Base-by-base conservation (phyloP, 2,797 vertebrate genomes). In the Phataginus tricuspis region DNA sequence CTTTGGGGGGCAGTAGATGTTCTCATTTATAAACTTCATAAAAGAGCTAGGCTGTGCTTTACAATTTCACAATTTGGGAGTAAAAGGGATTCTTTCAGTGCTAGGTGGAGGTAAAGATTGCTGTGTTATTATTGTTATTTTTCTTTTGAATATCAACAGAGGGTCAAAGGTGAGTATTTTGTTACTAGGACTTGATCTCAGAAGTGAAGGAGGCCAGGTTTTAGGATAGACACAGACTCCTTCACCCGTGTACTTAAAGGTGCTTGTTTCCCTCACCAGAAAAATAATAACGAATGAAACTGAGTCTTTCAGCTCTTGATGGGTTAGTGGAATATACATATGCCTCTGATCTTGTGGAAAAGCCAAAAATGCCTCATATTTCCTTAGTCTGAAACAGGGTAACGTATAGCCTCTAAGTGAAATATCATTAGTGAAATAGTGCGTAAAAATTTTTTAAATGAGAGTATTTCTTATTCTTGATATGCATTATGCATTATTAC, bases 391-490 rank as follows among this genome's bases (percentile, higher is more conserved):
- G 16, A 91, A 78, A 14, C 21, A 55, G 8, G 68, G n/a, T 49
- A 79, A 74, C 59, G 86, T 29, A 13, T 83, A 74, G 34, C n/a
- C 25, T 91, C 25, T 31, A 59, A 86, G 59, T 29, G 80, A 21
- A 92, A 74, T 31, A 64, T 71, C 63, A 85, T 64, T 69, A 23
- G 5, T 89, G 29, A 75, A 93, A 88, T 31, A 51, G 16, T 71
- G 1, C 64, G 7, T 31, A 61, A 39, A 34, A 18, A 12, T 64
- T 59, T 55, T 5, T n/a, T 79, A 77, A 57, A 64, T 79, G 23
- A 79, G 2, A 53, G 9, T 21, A 69, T 89, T 80, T 74, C 55
- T 85, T 88, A 72, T 59, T 84, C 18, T 79, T 51, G 79, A 91
- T 68, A 82, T 71, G 16, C 12, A 57, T 42, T 49, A 49, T 55